Conservation (phyloP, 1,140 invertebrate species). For the Achatina immaculata region DNA sequence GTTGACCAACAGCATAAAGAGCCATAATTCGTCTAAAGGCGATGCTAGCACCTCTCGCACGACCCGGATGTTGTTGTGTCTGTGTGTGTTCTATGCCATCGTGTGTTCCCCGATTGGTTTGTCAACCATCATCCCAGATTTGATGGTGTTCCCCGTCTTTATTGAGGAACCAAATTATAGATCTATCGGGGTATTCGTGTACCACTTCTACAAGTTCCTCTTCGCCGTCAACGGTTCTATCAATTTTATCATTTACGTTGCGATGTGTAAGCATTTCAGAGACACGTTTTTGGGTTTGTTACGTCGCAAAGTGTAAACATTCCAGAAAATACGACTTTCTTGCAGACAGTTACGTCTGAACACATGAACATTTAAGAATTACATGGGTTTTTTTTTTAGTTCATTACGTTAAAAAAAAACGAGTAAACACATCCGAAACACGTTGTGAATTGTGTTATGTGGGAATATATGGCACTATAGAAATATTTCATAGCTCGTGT, state of each 20-base stretch:
- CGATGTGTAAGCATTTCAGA: constrained; percentile 18
- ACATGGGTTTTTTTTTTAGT: too few relatives aligned
- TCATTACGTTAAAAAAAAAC: too few relatives aligned
- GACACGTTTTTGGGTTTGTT: neutral
- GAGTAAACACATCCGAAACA: too few relatives aligned
- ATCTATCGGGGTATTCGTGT: neutral
- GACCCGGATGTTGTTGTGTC: constrained; percentile 21
- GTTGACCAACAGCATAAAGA: neutral
- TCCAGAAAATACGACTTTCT: too few relatives aligned
- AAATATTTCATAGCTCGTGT: too few relatives aligned
- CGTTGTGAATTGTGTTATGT: too few relatives aligned
- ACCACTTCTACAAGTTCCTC: constrained; percentile 7
- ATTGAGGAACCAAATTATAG: neutral
- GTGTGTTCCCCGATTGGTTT: constrained; percentile 1
- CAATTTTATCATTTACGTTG: constrained; percentile 28
- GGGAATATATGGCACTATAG: too few relatives aligned
- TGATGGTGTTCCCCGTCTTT: neutral
- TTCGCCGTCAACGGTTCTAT: neutral
- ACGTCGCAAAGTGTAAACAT: too few relatives aligned
- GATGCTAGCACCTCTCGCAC: neutral
- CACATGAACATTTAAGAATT: too few relatives aligned
- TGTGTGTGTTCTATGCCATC: constrained; percentile 20
- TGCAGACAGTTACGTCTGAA: too few relatives aligned
- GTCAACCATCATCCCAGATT: neutral
- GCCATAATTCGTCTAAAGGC: neutral